These are phyloP conservation scores for Amphibalanus amphitrite DNA, from an alignment of 1,140 invertebrate species.

Conservation along the genomic window DNA sequence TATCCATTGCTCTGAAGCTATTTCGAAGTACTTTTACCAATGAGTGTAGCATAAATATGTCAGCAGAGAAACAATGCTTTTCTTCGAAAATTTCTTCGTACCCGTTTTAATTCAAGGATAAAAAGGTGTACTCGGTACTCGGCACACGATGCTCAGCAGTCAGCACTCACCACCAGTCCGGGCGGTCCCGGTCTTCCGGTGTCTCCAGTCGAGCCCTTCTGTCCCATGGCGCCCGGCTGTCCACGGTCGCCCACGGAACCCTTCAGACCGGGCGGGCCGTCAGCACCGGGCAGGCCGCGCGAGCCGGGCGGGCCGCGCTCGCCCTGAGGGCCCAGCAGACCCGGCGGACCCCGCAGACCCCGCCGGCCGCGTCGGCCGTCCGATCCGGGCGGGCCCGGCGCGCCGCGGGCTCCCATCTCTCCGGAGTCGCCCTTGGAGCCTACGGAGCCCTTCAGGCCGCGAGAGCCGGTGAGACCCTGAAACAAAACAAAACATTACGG, in stretches of 20 bases:
- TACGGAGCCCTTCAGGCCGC: constrained; percentile 49
- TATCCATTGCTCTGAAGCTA: too few relatives aligned
- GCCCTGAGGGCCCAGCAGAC: constrained; percentile 48
- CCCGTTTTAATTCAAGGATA: too few relatives aligned
- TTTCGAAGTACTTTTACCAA: too few relatives aligned
- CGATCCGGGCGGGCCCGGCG: constrained; percentile 46
- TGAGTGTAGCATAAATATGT: too few relatives aligned
- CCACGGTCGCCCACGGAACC: constrained; percentile 44
- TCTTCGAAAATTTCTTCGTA: too few relatives aligned
- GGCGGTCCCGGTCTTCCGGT: constrained; percentile 41
- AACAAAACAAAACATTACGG: too few relatives aligned
- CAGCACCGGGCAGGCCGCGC: constrained; percentile 51
- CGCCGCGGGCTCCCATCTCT: constrained; percentile 42
- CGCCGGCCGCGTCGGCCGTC: constrained; percentile 60
- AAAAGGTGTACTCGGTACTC: too few relatives aligned
- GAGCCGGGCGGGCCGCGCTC: constrained; percentile 43
- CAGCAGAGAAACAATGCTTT: too few relatives aligned
- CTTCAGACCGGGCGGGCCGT: constrained; percentile 51
- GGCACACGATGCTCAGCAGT: too few relatives aligned
- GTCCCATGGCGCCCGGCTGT: constrained; percentile 37
- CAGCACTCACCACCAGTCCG: too few relatives aligned
- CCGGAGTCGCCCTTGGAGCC: constrained; percentile 54
- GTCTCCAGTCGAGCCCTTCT: constrained; percentile 50
- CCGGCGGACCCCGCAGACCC: constrained; percentile 49
- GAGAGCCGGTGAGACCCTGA: constrained; percentile 50